Percentiles rank a stretch among this genome's conserved stretches.
Conservation (phyloP, 2,797 vertebrate genomes). For the Typhlichthys eigenmanni region DNA sequence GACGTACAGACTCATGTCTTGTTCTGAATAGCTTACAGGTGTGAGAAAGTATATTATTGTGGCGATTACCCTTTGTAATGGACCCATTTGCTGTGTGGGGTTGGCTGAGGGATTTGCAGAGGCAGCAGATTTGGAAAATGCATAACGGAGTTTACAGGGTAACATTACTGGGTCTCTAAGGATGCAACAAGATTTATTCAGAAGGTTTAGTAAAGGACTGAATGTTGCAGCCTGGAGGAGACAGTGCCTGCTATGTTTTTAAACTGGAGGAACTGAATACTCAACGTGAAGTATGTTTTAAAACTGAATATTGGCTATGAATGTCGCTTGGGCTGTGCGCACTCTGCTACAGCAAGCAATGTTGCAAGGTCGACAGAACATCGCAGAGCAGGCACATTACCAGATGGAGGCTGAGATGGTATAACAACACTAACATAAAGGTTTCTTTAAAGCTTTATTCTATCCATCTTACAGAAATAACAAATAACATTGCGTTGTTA, state of each 20-base stretch:
- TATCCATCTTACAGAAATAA: too few relatives aligned
- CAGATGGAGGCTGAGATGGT: not conserved
- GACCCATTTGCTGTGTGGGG: too few relatives aligned
- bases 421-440: not conserved
- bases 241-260: constrained; percentile 21
- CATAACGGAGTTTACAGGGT: constrained; percentile 26
- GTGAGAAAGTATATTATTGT: too few relatives aligned
- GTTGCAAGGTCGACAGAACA: not conserved
- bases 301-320: constrained; percentile 16
- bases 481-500: too few relatives aligned
- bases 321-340: not conserved
- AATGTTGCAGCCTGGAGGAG: constrained; percentile 22
- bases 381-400: constrained; percentile 5
- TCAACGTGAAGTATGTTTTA: constrained; percentile 1
- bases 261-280: constrained; percentile 23
- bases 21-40: too few relatives aligned
- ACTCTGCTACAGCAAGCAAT: not conserved
- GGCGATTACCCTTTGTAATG: too few relatives aligned
- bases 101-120: constrained; percentile 26
- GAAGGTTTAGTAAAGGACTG: constrained; percentile 29
- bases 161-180: constrained; percentile 9
- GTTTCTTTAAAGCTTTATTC: not conserved
- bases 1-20: too few relatives aligned
- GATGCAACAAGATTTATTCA: constrained; percentile 33
- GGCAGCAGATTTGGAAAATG: constrained; percentile 46